A percentile compares a stretch with the other conserved stretches of the same genome.
Conservation (phyloP, 2,113 vertebrate genomes). For the Eulemur macaco region DNA sequence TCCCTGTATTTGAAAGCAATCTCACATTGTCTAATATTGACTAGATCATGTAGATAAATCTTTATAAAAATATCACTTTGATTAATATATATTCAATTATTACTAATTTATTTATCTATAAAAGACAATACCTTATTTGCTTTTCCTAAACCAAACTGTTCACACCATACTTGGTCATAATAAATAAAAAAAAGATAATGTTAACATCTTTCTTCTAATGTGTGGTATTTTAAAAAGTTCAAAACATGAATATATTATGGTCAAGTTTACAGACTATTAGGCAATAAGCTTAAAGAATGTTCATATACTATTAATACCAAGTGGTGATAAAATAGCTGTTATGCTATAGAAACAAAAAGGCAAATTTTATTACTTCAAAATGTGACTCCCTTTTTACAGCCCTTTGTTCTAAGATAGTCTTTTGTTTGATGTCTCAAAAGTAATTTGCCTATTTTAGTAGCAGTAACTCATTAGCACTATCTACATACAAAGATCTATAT, state of each 20-base stretch:
- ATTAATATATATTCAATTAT: not conserved
- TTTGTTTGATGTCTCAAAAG: constrained; percentile 25
- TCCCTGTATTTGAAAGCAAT: not conserved
- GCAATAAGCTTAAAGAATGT: not conserved
- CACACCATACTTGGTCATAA: not conserved
- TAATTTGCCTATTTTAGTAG: not conserved
- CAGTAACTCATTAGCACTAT: not conserved
- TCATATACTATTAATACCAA: not conserved
- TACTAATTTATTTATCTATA: not conserved
- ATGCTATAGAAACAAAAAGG: not conserved
- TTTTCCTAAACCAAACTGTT: not conserved
- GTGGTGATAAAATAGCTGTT: not conserved
- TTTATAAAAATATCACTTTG: not conserved
- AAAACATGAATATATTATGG: not conserved
- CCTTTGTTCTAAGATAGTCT: not conserved
- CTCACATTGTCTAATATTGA: not conserved
- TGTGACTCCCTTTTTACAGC: not conserved
- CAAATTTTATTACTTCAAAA: not conserved
- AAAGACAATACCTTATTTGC: not conserved
- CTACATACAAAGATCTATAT: not conserved
- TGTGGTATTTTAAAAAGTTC: not conserved
- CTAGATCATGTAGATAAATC: not conserved
- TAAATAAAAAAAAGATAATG: not conserved
- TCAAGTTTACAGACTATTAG: not conserved
- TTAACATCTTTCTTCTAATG: not conserved